These are phyloP conservation scores for Cactoblastis cactorum DNA, from an alignment of 2,888 invertebrate species.

Conservation along the genomic window DNA sequence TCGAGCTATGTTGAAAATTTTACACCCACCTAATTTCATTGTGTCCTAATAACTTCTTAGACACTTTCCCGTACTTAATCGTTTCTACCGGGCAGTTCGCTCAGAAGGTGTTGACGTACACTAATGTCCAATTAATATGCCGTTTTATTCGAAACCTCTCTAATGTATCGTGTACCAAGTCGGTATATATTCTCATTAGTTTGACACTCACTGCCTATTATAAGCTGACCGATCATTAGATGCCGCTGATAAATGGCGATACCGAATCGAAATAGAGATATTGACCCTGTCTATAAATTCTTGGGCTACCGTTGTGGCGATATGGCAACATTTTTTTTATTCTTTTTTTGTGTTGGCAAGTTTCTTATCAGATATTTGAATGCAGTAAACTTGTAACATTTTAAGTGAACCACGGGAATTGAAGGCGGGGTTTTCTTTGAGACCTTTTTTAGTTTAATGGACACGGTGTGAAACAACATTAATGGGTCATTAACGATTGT, in stretches of 20 bases:
- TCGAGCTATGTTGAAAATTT: constrained; percentile 40
- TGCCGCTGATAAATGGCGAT: constrained; percentile 62
- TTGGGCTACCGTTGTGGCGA: constrained; percentile 41
- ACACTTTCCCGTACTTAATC: constrained; percentile 47
- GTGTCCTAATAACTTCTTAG: constrained; percentile 39
- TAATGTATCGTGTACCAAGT: constrained; percentile 67
- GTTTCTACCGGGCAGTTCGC: constrained; percentile 36
- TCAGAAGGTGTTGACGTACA: constrained; percentile 58
- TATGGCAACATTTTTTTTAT: constrained; percentile 32
- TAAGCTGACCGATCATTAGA: constrained; percentile 67
- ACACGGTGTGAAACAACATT: constrained; percentile 58
- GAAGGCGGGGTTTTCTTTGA: constrained; percentile 47
- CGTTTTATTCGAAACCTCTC: constrained; percentile 61
- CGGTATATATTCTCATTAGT: constrained; percentile 74
- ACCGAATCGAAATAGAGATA: constrained; percentile 63
- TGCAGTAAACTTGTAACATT: constrained; percentile 51
- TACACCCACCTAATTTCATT: constrained; percentile 57
- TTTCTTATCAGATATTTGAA: constrained; percentile 50
- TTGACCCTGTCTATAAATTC: constrained; percentile 52
- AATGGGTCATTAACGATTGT: constrained; percentile 58
- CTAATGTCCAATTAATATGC: constrained; percentile 77
- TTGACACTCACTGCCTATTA: constrained; percentile 70
- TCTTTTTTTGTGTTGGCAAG: constrained; percentile 33
- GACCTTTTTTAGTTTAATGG: constrained; percentile 53
- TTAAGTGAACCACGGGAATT: constrained; percentile 41